Conservation (phyloP, 2,888 invertebrate genomes). For the Plutella xylostella region DNA sequence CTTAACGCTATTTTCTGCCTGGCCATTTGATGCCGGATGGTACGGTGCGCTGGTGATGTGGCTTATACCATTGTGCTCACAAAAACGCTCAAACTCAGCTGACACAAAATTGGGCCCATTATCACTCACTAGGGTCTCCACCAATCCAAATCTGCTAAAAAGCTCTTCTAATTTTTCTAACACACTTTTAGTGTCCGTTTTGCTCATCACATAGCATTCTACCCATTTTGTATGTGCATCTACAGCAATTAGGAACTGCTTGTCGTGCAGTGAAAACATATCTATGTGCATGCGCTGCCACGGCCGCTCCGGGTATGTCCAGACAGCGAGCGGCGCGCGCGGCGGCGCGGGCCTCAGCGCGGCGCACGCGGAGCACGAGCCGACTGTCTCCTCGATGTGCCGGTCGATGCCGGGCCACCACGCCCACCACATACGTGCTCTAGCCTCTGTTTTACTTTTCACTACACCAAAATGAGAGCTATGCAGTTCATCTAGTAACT, state of each 20-base stretch:
- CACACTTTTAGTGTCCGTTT: too few relatives aligned
- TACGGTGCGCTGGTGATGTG: slow-evolving; percentile 13
- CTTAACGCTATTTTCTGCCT: slow-evolving; percentile 17
- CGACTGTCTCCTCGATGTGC: slow-evolving; percentile 14
- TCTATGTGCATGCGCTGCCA: slow-evolving; percentile 14
- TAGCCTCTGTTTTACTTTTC: neutral
- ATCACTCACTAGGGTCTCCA: too few relatives aligned
- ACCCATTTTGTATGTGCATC: slow-evolving; percentile 1
- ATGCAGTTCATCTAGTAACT: neutral
- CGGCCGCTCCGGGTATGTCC: slow-evolving; percentile 9
- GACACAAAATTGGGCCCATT: slow-evolving; percentile 16
- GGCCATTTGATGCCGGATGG: slow-evolving; percentile 15
- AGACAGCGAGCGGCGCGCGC: slow-evolving; percentile 13
- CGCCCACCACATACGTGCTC: too few relatives aligned
- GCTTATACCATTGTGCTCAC: too few relatives aligned
- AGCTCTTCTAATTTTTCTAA: too few relatives aligned
- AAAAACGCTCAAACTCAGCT: too few relatives aligned
- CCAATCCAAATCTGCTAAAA: too few relatives aligned
- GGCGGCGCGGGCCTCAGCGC: slow-evolving; percentile 9
- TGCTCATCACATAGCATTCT: neutral
- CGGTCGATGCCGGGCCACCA: slow-evolving; percentile 13
- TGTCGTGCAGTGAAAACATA: slow-evolving; percentile 8
- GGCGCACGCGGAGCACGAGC: slow-evolving; percentile 10
- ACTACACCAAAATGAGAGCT: neutral
- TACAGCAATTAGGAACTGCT: slow-evolving; percentile 13